Conservation (phyloP, 2,888 invertebrate species). For the Ecdyonurus torrentis region DNA sequence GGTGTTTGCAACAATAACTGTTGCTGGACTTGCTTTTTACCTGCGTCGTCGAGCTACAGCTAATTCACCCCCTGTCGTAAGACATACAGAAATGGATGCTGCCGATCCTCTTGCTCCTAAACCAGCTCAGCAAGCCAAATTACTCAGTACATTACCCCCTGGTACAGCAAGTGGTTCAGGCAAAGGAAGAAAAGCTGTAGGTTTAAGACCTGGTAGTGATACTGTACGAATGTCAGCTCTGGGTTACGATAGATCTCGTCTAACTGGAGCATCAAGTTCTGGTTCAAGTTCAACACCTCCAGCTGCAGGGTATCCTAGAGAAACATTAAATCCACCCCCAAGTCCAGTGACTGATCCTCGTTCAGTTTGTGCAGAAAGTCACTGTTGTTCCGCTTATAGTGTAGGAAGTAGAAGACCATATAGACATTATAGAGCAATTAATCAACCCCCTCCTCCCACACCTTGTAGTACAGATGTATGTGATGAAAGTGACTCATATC, state of each 20-base stretch:
- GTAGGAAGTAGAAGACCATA: slow-evolving; percentile 35
- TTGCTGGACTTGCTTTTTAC: not conserved
- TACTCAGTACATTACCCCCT: slow-evolving; percentile 5
- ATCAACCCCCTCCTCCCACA: slow-evolving; percentile 82
- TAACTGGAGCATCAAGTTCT: slow-evolving; percentile 48
- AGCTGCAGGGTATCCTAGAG: slow-evolving; percentile 53
- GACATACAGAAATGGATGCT: slow-evolving; percentile 31
- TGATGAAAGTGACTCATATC: slow-evolving; percentile 60
- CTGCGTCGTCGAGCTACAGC: not conserved
- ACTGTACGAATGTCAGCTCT: slow-evolving; percentile 46
- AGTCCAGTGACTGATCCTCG: slow-evolving; percentile 56
- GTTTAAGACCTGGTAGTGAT: slow-evolving; percentile 19
- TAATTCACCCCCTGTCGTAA: not conserved
- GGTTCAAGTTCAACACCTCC: slow-evolving; percentile 36
- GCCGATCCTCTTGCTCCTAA: slow-evolving; percentile 46
- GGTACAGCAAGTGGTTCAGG: not conserved
- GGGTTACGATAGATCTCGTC: slow-evolving; percentile 48
- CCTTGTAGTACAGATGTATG: slow-evolving; percentile 91
- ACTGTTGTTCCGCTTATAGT: slow-evolving; percentile 7
- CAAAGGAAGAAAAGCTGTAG: slow-evolving; percentile 4
- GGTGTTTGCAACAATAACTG: slow-evolving; percentile 25
- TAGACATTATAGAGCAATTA: slow-evolving; percentile 55
- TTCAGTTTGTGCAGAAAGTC: slow-evolving; percentile 20
- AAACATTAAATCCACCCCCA: slow-evolving; percentile 79
- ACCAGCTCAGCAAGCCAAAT: slow-evolving; percentile 16